A percentile compares a stretch with the other conserved stretches of the same genome.
Evolutionary conservation across 2,113 vertebrate genomes (phyloP).

Genomic region (Indri indri): DNA sequence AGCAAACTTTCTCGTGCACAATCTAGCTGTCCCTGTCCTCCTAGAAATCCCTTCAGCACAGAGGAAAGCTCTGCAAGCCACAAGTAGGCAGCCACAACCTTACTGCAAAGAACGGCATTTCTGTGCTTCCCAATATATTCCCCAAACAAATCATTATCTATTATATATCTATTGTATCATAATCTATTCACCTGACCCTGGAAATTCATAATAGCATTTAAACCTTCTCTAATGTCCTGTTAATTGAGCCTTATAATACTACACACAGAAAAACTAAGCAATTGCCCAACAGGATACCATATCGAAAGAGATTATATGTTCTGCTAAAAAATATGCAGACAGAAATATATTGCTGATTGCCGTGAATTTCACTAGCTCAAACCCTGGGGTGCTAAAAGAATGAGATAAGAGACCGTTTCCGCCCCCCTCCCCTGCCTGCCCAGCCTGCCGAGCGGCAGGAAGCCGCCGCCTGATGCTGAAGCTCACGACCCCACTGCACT

Average conservation of each 20-base stretch:
- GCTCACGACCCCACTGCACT: no score
- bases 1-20: not conserved
- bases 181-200: not conserved
- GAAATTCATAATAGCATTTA: not conserved
- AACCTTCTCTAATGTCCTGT: not conserved
- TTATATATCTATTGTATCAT: not conserved
- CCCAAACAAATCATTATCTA: not conserved
- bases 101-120: not conserved
- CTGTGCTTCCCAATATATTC: not conserved
- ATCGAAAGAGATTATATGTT: not conserved
- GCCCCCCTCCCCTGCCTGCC: not conserved
- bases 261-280: not conserved
- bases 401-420: not conserved
- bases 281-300: not conserved
- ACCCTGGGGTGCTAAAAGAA: not conserved
- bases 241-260: not conserved
- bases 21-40: not conserved
- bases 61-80: not conserved
- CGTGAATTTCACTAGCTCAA: no score
- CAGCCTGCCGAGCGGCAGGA: no score
- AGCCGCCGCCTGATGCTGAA: accelerated
- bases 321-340: not conserved
- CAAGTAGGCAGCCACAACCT: not conserved
- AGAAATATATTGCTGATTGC: not conserved
- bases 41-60: not conserved